phyloP scores from a whole-genome alignment of 2,888 invertebrate genomes.

The Nesidiocoris tenuis region DNA sequence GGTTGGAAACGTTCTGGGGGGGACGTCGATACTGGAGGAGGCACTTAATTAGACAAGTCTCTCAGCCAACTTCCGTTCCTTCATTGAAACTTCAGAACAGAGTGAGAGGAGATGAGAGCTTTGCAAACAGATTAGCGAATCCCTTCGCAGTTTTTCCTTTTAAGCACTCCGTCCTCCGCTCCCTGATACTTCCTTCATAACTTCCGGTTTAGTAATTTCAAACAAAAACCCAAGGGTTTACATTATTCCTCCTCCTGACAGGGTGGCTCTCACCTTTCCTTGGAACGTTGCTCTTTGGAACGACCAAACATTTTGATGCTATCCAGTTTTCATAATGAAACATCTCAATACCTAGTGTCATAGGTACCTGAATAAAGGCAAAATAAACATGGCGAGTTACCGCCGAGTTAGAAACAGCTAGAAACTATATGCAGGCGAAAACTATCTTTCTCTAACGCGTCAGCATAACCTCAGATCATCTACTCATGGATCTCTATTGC shows the following conservation, averaged over 20 bases:
- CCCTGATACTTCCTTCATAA: constrained; percentile 23
- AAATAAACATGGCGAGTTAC: too few species aligned
- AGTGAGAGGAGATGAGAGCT: constrained; percentile 33
- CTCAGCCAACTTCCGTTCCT: constrained; percentile 40
- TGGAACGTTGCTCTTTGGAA: too few species aligned
- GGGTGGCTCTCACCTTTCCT: too few species aligned
- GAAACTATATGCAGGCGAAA: too few species aligned
- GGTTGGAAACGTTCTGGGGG: background rate
- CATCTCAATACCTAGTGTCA: too few species aligned
- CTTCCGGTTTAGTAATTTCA: constrained; percentile 26
- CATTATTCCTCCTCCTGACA: background rate
- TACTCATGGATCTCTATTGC: too few species aligned
- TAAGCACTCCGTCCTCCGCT: constrained; percentile 2
- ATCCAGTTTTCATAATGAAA: too few species aligned
- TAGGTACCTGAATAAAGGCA: too few species aligned
- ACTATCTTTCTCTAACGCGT: too few species aligned
- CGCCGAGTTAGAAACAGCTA: too few species aligned
- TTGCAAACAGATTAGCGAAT: constrained; percentile 42
- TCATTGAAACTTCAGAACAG: constrained; percentile 34
- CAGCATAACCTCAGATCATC: too few species aligned
- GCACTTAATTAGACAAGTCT: constrained; percentile 43
- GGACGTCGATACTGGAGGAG: constrained; percentile 4
- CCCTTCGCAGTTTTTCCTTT: constrained; percentile 39
- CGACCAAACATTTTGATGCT: too few species aligned
- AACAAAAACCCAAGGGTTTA: background rate